Evolutionary conservation across 2,113 vertebrate species (phyloP).

Genomic region (Pavo muticus): DNA sequence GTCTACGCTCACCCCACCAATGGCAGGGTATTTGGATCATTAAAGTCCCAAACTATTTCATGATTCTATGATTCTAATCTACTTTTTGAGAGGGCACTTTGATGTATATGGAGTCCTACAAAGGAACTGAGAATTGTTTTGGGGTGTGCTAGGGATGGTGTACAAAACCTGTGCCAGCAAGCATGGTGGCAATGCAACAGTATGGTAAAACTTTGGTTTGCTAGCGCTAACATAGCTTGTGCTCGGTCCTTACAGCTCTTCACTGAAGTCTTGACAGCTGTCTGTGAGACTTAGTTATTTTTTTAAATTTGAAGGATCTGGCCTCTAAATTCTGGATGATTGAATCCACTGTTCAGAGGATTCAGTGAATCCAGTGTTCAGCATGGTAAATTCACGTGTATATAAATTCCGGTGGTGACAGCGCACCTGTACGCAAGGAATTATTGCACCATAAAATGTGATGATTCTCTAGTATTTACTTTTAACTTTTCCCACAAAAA

Average conservation of each 20-base stretch:
- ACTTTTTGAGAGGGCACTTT: background rate
- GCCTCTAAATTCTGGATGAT: background rate
- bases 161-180: background rate
- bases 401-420: background rate
- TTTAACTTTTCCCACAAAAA: background rate
- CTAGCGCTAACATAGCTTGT: background rate
- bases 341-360: background rate
- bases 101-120: background rate
- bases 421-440: background rate
- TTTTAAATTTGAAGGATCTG: background rate
- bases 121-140: background rate
- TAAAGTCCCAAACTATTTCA: background rate
- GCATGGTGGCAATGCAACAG: background rate
- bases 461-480: background rate
- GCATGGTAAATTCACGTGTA: background rate
- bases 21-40: background rate
- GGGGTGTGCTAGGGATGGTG: background rate
- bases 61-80: background rate
- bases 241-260: background rate
- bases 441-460: accelerated
- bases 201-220: background rate
- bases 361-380: background rate
- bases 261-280: background rate
- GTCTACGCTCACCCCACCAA: background rate
- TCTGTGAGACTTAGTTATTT: background rate